Percentiles rank a stretch among this genome's conserved stretches.
Evolutionary conservation across 2,888 invertebrate genomes (phyloP).

Genomic region (Pycnomerus fuliginosus): DNA sequence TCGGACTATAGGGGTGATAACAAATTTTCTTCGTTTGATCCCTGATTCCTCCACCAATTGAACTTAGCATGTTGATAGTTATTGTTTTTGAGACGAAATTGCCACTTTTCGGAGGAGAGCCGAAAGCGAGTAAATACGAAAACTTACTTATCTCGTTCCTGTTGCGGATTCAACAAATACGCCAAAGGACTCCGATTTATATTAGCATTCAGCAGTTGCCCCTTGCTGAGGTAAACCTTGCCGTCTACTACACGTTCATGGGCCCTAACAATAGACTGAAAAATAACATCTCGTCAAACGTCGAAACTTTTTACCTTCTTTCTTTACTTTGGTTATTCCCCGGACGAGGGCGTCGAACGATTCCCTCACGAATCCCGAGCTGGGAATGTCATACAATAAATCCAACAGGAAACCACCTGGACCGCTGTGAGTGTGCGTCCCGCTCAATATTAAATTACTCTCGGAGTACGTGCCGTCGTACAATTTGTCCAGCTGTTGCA

Average conservation of each 20-base stretch:
- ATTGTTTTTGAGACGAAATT: too few species aligned
- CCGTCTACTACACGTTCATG: slow-evolving; percentile 72
- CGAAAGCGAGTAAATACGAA: too few species aligned
- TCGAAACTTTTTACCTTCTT: slow-evolving; percentile 31
- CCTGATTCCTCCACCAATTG: too few species aligned
- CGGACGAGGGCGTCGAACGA: slow-evolving; percentile 67
- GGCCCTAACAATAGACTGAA: slow-evolving; percentile 77
- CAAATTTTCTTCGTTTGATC: too few species aligned
- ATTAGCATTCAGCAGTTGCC: slow-evolving; percentile 73
- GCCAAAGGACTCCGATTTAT: slow-evolving; percentile 89
- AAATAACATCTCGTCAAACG: neutral
- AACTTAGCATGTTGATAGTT: too few species aligned
- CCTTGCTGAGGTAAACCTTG: slow-evolving; percentile 66
- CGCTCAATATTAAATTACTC: slow-evolving; percentile 83
- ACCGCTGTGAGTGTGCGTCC: slow-evolving; percentile 87
- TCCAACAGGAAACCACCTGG: slow-evolving; percentile 89
- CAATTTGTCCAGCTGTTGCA: slow-evolving; percentile 65
- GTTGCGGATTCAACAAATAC: slow-evolving; percentile 80
- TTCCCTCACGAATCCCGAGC: slow-evolving; percentile 74
- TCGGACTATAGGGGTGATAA: too few species aligned
- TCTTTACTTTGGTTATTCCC: slow-evolving; percentile 71
- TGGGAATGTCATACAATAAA: slow-evolving; percentile 83
- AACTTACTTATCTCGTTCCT: slow-evolving; percentile 72
- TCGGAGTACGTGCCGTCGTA: slow-evolving; percentile 71
- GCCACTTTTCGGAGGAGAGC: too few species aligned